Base-by-base conservation (phyloP, 1,140 invertebrate genomes). In the Muscidifurax raptorellus region DNA sequence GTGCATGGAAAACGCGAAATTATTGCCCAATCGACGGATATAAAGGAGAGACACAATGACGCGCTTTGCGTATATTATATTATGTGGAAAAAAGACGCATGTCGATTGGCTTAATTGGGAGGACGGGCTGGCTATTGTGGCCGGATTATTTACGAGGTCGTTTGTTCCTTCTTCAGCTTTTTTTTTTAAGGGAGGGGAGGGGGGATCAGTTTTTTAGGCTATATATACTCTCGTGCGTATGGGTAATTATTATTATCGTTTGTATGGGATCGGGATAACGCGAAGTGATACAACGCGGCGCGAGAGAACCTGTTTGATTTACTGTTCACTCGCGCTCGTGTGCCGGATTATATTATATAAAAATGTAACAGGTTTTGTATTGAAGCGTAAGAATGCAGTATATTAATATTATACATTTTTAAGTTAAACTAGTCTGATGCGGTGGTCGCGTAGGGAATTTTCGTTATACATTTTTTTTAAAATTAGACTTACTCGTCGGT, bases 1-100 rank as follows among this genome's bases (percentile, higher is more conserved):
- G 36, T 69, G 64, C 40, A 28, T 64, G 82, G 82, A 78, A 83
- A 78, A 69, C 64, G 64, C 74, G 9, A 27, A 71, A 83, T 77
- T 83, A 64, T 83, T 83, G 74, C 52, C 74, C 59, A 83, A 64
- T 83, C 27, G 28, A 40, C 5, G n/a, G 30, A 74, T 59, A 82
- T 75, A 75, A 71, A 30, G 64, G 22, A 22, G 59, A 25, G 30
- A 3, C 36, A 67, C 47, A 74, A 82, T 27, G 74, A 67, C 10
- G 15, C 30, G 27, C 12, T 10, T 15, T 64, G 22, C 6, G 59
- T 4, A 25, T 32, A 30, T 30, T 32, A 30, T 30, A 74, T 12
- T 40, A 74, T 25, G 71, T 15, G 27, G 71, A 59, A 30, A 13
- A 69, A 77, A 69, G 72, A 83, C 59, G 40, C 28, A 36, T 32